Base-by-base conservation (phyloP, 2,888 invertebrate species). In the Andrena haemorrhoa region DNA sequence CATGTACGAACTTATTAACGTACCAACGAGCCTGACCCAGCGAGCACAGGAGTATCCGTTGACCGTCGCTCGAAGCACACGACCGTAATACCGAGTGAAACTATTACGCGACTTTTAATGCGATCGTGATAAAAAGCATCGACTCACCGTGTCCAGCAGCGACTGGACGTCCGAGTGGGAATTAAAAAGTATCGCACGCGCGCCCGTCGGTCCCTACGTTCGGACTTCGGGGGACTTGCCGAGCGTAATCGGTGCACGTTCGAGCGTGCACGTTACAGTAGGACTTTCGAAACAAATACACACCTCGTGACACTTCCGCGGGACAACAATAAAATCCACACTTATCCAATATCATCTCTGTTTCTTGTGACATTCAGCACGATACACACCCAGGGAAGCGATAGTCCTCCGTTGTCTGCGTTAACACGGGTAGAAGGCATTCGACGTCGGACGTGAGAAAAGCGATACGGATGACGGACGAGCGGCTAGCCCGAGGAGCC, bases 271-370 rank as follows among this genome's bases (percentile, higher is more conserved):
- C 81, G 51, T 33, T 47, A 73, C 80, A 47, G 73, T 49, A 8
- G 7, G 49, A 72, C 82, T 82, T 82, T 82, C 82, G 76, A 76
- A 76, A 82, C 72, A 65, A 82, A 73, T 35, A 35, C 82, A 64
- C 81, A 80, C 76, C 69, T 76, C 82, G 82, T 82, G 82, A 82
- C 82, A 81, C 82, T 82, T 83, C 76, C 76, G 72, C 65, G 82
- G 72, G 73, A 72, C 70, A 65, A 82, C 31, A 75, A 82, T 71
- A 81, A 41, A 16, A 75, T 81, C 82, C 71, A 72, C 81, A 82
- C 75, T 70, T 20, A 41, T 60, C 68, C 65, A 58, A 81, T 41
- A 69, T 63, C 63, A 72, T 82, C 69, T 60, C 31, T 63, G 65
- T 51, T 47, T 78, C 47, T 56, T 56, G 20, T 70, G 64, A 56